These are phyloP conservation scores for Rhea pennata DNA, from an alignment of 2,113 vertebrate species.

Conservation along the genomic window DNA sequence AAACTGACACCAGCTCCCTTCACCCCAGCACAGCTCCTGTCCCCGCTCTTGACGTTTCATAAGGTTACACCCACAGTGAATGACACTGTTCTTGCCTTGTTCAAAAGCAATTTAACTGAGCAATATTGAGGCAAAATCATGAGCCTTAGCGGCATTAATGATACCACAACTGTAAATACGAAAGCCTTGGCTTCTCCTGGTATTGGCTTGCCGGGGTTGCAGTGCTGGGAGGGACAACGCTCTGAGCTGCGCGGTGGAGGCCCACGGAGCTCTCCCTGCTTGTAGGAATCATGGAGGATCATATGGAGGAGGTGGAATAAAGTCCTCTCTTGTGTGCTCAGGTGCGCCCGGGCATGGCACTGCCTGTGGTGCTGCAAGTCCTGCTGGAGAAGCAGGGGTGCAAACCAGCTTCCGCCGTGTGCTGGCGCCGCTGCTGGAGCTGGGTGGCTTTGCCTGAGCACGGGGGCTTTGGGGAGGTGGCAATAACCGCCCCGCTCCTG, in stretches of 20 bases:
- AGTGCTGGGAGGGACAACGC: neutral
- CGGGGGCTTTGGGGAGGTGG: too few species aligned
- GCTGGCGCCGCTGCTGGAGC: neutral
- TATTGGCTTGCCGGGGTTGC: neutral
- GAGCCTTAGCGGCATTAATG: neutral
- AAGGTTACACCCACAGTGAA: neutral
- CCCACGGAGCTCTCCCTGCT: neutral
- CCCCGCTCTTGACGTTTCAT: constrained; percentile 27
- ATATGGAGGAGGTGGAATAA: neutral
- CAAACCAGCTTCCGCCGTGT: neutral
- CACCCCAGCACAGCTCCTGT: neutral
- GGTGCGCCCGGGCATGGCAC: accelerated
- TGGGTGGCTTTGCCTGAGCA: neutral
- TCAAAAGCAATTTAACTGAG: constrained; percentile 41
- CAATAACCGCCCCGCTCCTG: too few species aligned
- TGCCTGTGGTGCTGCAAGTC: accelerated
- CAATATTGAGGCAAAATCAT: constrained; percentile 3
- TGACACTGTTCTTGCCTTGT: neutral
- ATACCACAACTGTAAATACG: neutral
- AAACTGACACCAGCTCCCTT: constrained; percentile 1
- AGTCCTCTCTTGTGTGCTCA: neutral
- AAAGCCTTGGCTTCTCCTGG: neutral
- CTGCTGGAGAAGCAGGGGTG: neutral
- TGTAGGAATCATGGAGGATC: neutral
- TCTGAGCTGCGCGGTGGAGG: neutral